Evolutionary conservation across 2,113 vertebrate genomes (phyloP), one percentile per base, ranked within the genome.

Genomic region (Hepsetus odoe): DNA sequence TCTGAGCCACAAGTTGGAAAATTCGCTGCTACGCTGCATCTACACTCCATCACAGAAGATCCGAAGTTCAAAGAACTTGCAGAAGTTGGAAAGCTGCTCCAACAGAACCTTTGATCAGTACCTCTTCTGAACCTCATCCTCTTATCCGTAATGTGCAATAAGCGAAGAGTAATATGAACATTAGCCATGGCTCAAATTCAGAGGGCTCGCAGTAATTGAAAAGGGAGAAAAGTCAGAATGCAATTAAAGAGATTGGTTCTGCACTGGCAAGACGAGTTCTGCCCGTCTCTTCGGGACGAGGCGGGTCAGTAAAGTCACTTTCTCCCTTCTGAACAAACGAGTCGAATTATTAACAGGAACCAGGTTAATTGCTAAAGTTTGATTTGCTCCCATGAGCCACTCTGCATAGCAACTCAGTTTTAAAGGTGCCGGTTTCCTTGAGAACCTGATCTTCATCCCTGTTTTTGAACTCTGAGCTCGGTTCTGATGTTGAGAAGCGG

Each of bases 201-300:
- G 73, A 49, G 61, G 42, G 49, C 32, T 76, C 49, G 32, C 26
- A 14, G 40, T 77, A 79, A 86, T 80, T 77, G 71, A 74, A 59
- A 32, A 10, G 38, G 62, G 62, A 79, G 44, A 38, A 61, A 49
- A 62, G 58, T 55, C 40, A 35, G 30, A 65, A 81, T 59, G 46
- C 59, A 85, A 83, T 85, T 85, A 81, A 72, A 42, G 55, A 55
- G 76, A 86, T 88, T 88, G 79, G 83, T 72, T 76, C 76, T 69
- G 79, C 78, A 26, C 76, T 44, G 5, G 56, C 24, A 9, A 10
- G n/a, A 55, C n/a, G 11, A 22, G 51, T 55, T 55, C 51, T 8
- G 51, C 22, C 51, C 22, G 49, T 44, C 16, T 44, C 16, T 51
- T 51, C 49, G 18, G 7, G 49, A 51, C 20, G 49, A 20, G 49